Conservation (phyloP, 2,113 vertebrate species). For the Vidua macroura region DNA sequence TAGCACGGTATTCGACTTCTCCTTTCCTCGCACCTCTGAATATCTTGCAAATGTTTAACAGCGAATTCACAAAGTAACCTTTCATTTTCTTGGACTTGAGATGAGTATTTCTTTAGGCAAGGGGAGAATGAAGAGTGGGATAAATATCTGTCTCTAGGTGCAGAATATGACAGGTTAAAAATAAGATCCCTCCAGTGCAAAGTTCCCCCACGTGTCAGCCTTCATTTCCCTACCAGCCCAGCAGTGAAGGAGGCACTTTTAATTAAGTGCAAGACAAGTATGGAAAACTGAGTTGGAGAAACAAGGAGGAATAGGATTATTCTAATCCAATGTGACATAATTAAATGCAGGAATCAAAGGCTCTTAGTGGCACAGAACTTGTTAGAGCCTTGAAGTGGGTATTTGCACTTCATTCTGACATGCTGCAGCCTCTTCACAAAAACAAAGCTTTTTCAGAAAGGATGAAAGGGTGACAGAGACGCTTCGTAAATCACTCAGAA, state of each 20-base stretch:
- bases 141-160: background rate
- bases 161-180: background rate
- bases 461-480: background rate
- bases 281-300: background rate
- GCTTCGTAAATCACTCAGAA: background rate
- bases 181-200: background rate
- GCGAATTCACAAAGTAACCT: background rate
- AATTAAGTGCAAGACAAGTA: constrained; percentile 42
- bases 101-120: background rate
- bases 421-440: background rate
- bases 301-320: constrained; percentile 48
- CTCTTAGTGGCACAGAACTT: background rate
- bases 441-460: background rate
- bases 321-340: constrained; percentile 45
- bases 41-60: background rate
- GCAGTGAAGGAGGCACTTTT: background rate
- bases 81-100: background rate
- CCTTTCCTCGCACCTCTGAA: background rate
- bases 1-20: background rate
- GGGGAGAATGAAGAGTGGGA: background rate
- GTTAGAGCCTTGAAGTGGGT: constrained; percentile 15
- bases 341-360: constrained; percentile 64
- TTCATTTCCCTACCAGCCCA: constrained; percentile 4
- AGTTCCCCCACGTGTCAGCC: background rate
- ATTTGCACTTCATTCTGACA: constrained; percentile 9